Percentiles rank a stretch among this genome's conserved stretches.
Conservation (phyloP, 2,888 invertebrate genomes). For the Aleiodes testaceus region DNA sequence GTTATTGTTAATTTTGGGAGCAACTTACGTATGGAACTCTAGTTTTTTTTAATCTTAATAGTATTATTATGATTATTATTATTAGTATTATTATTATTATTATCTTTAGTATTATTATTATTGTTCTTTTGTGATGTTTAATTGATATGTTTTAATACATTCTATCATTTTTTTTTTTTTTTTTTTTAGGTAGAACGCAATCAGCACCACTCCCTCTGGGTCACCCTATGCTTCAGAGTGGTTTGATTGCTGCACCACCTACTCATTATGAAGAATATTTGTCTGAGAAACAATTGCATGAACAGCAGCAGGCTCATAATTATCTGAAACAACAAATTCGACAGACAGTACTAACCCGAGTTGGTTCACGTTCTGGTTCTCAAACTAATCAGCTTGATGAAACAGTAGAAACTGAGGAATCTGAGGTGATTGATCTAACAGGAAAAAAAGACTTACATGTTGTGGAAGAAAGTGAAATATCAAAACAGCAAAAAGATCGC, state of each 20-base stretch:
- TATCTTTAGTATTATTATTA: too few species aligned
- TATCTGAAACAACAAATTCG: constrained; percentile 88
- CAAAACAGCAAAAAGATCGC: constrained; percentile 76
- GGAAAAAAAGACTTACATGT: constrained; percentile 76
- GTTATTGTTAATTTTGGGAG: not conserved
- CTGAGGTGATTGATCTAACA: constrained; percentile 85
- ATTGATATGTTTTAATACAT: not conserved
- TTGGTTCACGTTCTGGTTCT: constrained; percentile 76
- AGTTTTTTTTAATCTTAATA: not conserved
- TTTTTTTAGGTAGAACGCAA: constrained; percentile 85
- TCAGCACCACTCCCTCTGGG: constrained; percentile 93
- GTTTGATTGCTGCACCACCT: constrained; percentile 71
- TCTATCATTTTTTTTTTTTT: not conserved
- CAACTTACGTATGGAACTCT: not conserved
- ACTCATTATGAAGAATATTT: constrained; percentile 75
- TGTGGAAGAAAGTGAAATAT: constrained; percentile 74
- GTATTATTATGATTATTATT: too few species aligned
- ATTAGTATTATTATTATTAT: too few species aligned
- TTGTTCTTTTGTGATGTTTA: not conserved
- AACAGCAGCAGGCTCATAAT: constrained; percentile 75
- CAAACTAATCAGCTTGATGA: constrained; percentile 78
- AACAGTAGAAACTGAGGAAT: constrained; percentile 73
- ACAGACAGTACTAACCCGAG: constrained; percentile 89
- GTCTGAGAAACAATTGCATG: constrained; percentile 76
- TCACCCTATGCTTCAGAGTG: constrained; percentile 84